Evolutionary conservation across 2,113 vertebrate species (phyloP).

Genomic region (Aplodontia rufa): DNA sequence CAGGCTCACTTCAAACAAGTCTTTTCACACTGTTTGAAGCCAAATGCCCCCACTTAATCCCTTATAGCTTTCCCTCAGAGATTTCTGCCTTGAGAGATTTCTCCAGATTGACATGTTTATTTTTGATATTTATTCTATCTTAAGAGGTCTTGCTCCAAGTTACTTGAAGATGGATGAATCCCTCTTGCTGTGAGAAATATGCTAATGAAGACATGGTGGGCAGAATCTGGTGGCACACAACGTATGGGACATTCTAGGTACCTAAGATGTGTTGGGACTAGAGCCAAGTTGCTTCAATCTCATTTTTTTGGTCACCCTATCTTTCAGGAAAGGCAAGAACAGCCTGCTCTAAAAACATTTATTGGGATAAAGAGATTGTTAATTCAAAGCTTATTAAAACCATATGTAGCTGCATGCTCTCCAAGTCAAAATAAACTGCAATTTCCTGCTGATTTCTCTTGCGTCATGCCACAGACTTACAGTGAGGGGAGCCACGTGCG

Average conservation of each 20-base stretch:
- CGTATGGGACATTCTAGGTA: background rate
- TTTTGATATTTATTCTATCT: background rate
- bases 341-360: background rate
- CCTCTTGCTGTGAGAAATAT: background rate
- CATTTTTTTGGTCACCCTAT: background rate
- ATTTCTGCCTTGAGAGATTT: background rate
- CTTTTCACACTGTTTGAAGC: background rate
- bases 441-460: conserved; percentile 36
- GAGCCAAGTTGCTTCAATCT: background rate
- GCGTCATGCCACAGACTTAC: background rate
- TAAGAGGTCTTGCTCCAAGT: background rate
- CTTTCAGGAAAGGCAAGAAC: background rate
- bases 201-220: background rate
- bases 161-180: background rate
- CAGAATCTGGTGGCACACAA: background rate
- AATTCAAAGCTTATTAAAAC: conserved; percentile 52
- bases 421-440: conserved; percentile 41
- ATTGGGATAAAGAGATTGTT: background rate
- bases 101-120: background rate
- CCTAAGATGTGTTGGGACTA: background rate
- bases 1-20: background rate
- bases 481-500: background rate
- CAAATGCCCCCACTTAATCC: background rate
- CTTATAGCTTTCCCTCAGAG: background rate
- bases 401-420: background rate